These are phyloP conservation scores for Podarcis raffonei DNA, from an alignment of 2,113 vertebrate genomes.

Conservation along the genomic window DNA sequence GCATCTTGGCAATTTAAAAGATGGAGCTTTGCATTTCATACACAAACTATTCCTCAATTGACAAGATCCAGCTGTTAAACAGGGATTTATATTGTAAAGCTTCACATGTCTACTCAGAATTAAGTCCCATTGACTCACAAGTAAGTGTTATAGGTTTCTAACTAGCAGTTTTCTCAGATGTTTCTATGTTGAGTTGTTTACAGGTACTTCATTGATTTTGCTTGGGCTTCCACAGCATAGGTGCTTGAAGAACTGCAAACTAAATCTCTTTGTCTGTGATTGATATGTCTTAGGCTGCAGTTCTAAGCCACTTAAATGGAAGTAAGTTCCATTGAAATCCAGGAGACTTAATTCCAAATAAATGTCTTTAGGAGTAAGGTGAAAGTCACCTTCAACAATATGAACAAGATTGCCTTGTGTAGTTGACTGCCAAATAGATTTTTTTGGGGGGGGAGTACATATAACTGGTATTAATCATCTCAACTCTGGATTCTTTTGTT, in stretches of 20 bases:
- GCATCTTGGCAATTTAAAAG: not conserved
- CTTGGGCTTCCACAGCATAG: not conserved
- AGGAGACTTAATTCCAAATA: slow-evolving; percentile 31
- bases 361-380: slow-evolving; percentile 6
- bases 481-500: not conserved
- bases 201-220: slow-evolving; percentile 20
- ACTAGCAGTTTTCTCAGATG: not conserved
- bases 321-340: slow-evolving; percentile 36
- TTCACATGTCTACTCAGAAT: not conserved
- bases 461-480: not conserved
- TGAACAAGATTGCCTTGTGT: slow-evolving; percentile 1
- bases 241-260: slow-evolving; percentile 1
- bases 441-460: not conserved
- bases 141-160: not conserved
- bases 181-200: slow-evolving; percentile 8
- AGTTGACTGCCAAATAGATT: not conserved
- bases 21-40: not conserved
- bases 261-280: slow-evolving; percentile 30
- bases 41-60: not conserved
- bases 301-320: slow-evolving; percentile 32
- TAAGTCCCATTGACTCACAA: not conserved
- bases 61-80: not conserved
- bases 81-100: not conserved
- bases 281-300: not conserved
- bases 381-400: slow-evolving; percentile 36